These are phyloP conservation scores for Montipora sp. DNA, from an alignment of 64 coral and sea anemone genomes.

Conservation along the genomic window DNA sequence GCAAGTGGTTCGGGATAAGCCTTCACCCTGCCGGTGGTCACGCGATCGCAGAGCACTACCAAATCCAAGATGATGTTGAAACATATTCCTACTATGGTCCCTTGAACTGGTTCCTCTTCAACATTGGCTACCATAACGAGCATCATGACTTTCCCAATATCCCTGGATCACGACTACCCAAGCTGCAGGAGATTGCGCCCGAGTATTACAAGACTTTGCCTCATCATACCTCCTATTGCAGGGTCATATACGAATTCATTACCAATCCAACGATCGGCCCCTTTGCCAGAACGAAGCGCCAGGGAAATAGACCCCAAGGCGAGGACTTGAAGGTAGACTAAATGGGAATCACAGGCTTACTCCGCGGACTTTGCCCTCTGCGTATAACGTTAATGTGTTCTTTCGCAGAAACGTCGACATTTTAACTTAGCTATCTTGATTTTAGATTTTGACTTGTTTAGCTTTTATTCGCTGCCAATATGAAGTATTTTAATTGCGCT, in stretches of 20 bases:
- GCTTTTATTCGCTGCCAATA: too few relatives aligned
- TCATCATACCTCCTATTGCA: slow-evolving; percentile 91
- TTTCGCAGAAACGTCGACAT: too few relatives aligned
- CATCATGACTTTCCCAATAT: slow-evolving; percentile 97
- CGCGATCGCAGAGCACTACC: slow-evolving; percentile 97
- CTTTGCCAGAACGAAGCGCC: slow-evolving; percentile 95
- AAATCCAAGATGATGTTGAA: slow-evolving; percentile 82
- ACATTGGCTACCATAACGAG: slow-evolving; percentile 98
- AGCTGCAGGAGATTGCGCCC: slow-evolving; percentile 85
- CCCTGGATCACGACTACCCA: slow-evolving; percentile 89
- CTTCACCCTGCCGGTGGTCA: slow-evolving; percentile 95
- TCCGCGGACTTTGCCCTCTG: too few relatives aligned
- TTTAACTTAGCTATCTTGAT: too few relatives aligned
- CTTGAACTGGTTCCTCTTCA: slow-evolving; percentile 87
- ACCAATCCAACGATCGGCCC: slow-evolving; percentile 86
- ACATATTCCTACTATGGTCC: slow-evolving; percentile 97
- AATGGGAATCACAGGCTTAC: too few relatives aligned
- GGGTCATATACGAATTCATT: slow-evolving; percentile 92
- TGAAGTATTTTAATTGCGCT: too few relatives aligned
- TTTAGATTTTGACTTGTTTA: too few relatives aligned
- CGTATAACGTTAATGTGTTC: too few relatives aligned
- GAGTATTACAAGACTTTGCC: slow-evolving; percentile 92
- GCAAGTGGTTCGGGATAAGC: slow-evolving; percentile 85
- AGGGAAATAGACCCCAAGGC: slow-evolving; percentile 59
- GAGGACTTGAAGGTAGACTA: too few relatives aligned